phyloP scores from a whole-genome alignment of 92 coral and sea anemone genomes.

The Micromussa lordhowensis region DNA sequence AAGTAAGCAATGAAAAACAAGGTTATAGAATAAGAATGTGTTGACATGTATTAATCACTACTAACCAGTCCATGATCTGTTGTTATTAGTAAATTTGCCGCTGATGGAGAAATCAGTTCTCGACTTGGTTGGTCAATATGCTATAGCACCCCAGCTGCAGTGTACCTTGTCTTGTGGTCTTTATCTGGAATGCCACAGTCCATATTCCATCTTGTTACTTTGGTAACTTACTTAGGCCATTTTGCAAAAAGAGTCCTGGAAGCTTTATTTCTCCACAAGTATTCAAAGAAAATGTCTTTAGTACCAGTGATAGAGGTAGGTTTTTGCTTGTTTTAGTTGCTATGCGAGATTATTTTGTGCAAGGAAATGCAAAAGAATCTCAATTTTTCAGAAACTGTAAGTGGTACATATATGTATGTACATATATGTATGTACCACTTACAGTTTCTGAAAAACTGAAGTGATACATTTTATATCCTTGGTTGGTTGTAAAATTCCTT shows the following conservation, averaged over 20 bases:
- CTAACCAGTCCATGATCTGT: background rate
- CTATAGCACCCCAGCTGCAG: constrained; percentile 68
- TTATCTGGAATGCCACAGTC: constrained; percentile 66
- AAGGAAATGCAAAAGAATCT: too few relatives aligned
- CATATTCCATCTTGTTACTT: constrained; percentile 69
- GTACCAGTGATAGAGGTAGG: constrained; percentile 64
- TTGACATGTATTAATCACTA: too few relatives aligned
- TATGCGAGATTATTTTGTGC: too few relatives aligned
- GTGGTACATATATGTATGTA: too few relatives aligned
- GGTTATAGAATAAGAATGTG: too few relatives aligned
- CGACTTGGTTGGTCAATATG: constrained; percentile 74
- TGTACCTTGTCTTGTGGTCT: constrained; percentile 70
- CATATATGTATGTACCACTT: too few relatives aligned
- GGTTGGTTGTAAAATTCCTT: too few relatives aligned
- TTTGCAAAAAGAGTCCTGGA: constrained; percentile 77
- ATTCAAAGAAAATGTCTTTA: constrained; percentile 73
- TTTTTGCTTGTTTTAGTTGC: background rate
- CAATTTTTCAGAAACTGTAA: too few relatives aligned
- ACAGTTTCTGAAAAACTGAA: too few relatives aligned
- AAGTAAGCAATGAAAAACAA: too few relatives aligned
- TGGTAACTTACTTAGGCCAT: constrained; percentile 71
- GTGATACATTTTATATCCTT: too few relatives aligned
- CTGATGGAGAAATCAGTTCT: constrained; percentile 67
- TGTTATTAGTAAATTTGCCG: constrained; percentile 66
- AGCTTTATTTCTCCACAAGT: constrained; percentile 78